A percentile compares a stretch with the other conserved stretches of the same genome.
phyloP scores from a whole-genome alignment of 2,797 vertebrate species.

The Paramormyrops hopkinsi region DNA sequence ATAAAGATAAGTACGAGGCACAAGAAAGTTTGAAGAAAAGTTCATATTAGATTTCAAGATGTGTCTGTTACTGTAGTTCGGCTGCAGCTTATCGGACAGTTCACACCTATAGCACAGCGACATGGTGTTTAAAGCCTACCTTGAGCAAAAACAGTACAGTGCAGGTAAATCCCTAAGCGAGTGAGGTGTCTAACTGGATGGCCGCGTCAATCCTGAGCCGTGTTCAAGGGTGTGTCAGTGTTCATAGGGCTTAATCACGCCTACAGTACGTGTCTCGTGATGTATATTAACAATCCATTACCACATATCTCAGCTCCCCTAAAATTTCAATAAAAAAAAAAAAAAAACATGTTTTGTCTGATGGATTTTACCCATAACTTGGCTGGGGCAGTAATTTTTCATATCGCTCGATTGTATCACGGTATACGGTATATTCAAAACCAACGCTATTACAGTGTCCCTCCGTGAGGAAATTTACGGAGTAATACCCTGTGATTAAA shows the following conservation, averaged over 20 bases:
- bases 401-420: neutral
- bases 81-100: slow-evolving; percentile 5
- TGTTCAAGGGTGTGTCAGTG: neutral
- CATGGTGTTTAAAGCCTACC: slow-evolving; percentile 12
- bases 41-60: slow-evolving; percentile 19
- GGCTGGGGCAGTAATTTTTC: neutral
- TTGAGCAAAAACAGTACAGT: slow-evolving; percentile 11
- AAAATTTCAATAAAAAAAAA: neutral
- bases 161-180: neutral
- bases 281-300: neutral
- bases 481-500: neutral
- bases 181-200: slow-evolving; percentile 7
- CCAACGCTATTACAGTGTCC: neutral
- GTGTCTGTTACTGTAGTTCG: neutral
- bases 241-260: neutral
- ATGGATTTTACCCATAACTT: neutral
- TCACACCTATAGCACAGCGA: slow-evolving; percentile 5
- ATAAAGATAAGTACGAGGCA: slow-evolving; percentile 23
- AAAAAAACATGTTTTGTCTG: neutral
- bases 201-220: neutral
- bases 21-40: slow-evolving; percentile 15
- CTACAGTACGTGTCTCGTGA: neutral
- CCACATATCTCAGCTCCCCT: neutral
- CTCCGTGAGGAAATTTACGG: neutral
- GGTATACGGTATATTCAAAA: neutral